A percentile compares a stretch with the other conserved stretches of the same genome.
These are phyloP conservation scores for Drosophila siamana DNA, from an alignment of 2,888 invertebrate genomes.

Conservation along the genomic window DNA sequence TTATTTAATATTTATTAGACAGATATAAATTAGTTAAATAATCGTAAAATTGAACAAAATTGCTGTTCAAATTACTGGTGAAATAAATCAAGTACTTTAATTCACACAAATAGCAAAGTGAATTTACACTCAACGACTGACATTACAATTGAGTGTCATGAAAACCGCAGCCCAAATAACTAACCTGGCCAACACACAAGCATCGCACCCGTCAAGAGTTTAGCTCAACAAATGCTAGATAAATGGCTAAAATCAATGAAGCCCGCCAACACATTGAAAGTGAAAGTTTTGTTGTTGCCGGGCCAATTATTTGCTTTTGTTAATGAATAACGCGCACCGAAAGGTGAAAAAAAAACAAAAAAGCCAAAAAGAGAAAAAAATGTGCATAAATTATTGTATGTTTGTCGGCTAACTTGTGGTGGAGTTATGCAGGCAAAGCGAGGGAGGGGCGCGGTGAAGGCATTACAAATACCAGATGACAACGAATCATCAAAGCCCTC, in stretches of 20 bases:
- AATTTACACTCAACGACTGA: conserved; percentile 26
- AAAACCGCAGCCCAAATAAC: conserved; percentile 36
- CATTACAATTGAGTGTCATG: conserved; percentile 27
- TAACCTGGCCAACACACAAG: conserved; percentile 44
- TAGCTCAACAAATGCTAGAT: conserved; percentile 13
- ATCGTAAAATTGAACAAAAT: not conserved
- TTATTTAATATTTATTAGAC: no score
- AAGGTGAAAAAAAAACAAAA: conserved; percentile 25
- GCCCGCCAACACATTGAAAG: conserved; percentile 62
- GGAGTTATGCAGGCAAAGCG: not conserved
- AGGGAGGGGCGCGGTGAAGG: not conserved
- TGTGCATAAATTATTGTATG: conserved; percentile 60
- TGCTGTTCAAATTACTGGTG: not conserved
- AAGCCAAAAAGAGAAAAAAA: conserved; percentile 53
- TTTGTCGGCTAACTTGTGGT: conserved; percentile 23
- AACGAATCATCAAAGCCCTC: conserved; percentile 10
- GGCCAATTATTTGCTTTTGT: conserved; percentile 54
- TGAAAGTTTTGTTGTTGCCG: conserved; percentile 59
- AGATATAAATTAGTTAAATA: not conserved
- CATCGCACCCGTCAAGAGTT: not conserved
- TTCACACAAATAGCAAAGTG: conserved; percentile 34
- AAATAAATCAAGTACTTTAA: conserved; percentile 35
- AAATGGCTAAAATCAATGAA: conserved; percentile 38
- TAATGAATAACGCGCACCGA: conserved; percentile 33
- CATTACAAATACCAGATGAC: not conserved